Evolutionary conservation across 2,113 vertebrate species (phyloP).

Genomic region (Calypte anna): DNA sequence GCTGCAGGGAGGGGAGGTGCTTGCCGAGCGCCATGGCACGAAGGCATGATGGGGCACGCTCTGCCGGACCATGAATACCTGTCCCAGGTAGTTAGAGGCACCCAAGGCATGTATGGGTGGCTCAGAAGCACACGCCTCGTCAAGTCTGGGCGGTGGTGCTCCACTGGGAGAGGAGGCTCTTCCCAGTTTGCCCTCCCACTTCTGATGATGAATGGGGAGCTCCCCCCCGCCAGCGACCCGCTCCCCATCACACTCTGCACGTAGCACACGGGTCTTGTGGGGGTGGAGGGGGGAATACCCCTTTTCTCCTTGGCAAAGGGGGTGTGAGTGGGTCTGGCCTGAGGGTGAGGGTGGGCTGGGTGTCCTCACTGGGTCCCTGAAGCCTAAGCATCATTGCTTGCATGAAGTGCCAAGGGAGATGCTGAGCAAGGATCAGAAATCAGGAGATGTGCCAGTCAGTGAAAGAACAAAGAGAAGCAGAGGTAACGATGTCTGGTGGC

Average conservation of each 20-base stretch:
- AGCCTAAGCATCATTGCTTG: neutral
- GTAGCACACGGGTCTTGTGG: neutral
- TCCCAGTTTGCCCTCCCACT: neutral
- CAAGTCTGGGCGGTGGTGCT: conserved; percentile 36
- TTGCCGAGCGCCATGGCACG: conserved; percentile 8
- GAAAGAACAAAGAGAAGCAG: neutral
- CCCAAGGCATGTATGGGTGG: conserved; percentile 28
- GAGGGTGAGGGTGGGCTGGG: neutral
- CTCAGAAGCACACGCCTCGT: conserved; percentile 11
- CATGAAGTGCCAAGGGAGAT: neutral
- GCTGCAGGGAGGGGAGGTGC: conserved; percentile 49
- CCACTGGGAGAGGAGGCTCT: neutral
- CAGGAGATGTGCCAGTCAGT: neutral
- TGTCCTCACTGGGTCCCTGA: neutral
- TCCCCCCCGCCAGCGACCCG: neutral
- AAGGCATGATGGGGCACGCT: conserved; percentile 53
- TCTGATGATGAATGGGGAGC: rapidly evolving
- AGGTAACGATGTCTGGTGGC: neutral
- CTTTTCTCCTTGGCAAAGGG: neutral
- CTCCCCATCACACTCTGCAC: conserved; percentile 30
- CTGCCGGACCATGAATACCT: conserved; percentile 50
- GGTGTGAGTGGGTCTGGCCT: neutral
- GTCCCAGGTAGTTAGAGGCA: conserved; percentile 48
- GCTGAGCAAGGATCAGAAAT: neutral
- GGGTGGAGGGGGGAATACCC: neutral